Evolutionary conservation across 1,140 invertebrate species (phyloP), one percentile per base, ranked within the genome.

Genomic region (Drosophila triauraria): DNA sequence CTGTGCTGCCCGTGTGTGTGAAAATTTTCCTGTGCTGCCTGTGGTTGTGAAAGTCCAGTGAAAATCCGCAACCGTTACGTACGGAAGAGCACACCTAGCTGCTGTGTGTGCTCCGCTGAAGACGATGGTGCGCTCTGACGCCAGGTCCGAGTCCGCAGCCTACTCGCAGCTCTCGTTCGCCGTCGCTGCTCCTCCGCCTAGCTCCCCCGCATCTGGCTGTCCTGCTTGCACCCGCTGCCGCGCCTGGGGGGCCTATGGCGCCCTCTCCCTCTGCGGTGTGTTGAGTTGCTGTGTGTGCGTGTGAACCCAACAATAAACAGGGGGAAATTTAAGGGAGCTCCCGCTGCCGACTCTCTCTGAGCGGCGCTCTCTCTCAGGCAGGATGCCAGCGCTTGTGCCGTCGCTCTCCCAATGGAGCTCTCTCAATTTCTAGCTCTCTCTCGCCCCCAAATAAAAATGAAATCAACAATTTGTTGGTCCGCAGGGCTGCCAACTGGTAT

Each of bases 81-180:
- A 91, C 84, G 75, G 72, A 83, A 88, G 80, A 88, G 85, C 87
- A 91, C 87, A 91, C 80, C 87, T 91, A 81, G 78, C 75, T 77
- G 71, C 71, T 91, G 74, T 76, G 77, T 85, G 82, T 91, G 87
- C 82, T 77, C 82, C 77, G 82, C 71, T 91, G 82, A 80, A 87
- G 80, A 91, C 87, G 87, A 91, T 87, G 82, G 87, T 86, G 87
- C 82, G 87, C 87, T 91, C 87, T 91, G 87, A 74, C 50, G 69
- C 70, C 65, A 58, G 76, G 76, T 70, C 32, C 81, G 62, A 53
- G 54, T 60, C 56, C 67, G 71, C 50, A 69, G 63, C 61, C 63
- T 69, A 65, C 67, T 69, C 60, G 65, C 60, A 64, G 61, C 65
- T 47, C 58, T 65, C 47, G 27, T 40, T 42, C 61, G 56, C 42